Evolutionary conservation across 1,140 invertebrate genomes (phyloP), one percentile per base, ranked within the genome.

Genomic region (Leucophenga varia): DNA sequence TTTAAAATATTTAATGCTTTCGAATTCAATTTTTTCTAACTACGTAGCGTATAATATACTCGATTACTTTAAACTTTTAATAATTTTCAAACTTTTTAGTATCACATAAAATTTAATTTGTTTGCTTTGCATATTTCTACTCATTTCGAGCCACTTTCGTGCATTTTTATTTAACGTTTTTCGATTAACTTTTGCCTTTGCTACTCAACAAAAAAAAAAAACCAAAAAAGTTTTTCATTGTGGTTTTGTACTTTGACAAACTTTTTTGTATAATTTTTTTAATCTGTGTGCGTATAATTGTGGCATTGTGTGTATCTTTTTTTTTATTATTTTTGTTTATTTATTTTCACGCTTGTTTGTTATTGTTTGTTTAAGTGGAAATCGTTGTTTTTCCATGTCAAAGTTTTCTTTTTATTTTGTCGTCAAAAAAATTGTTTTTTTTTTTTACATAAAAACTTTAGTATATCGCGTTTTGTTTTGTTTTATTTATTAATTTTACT

Each of bases 31-130:
- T n/a, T n/a, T n/a, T n/a, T n/a, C n/a, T n/a, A n/a, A n/a, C n/a
- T n/a, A n/a, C n/a, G n/a, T n/a, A n/a, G n/a, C n/a, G n/a, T n/a
- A n/a, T n/a, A n/a, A n/a, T n/a, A n/a, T n/a, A n/a, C n/a, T n/a
- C n/a, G n/a, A n/a, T n/a, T n/a, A n/a, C n/a, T n/a, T n/a, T n/a
- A n/a, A n/a, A n/a, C n/a, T n/a, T n/a, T n/a, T n/a, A n/a, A n/a
- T n/a, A n/a, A n/a, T n/a, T n/a, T n/a, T n/a, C n/a, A n/a, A n/a
- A n/a, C 59, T 64, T 67, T 67, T 65, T 65, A 59, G 67, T 67
- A 59, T 67, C 63, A 67, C 63, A 67, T 67, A 67, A 68, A 67
- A 67, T 68, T 68, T 67, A 67, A 67, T 67, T 67, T 67, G 64
- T 67, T 67, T 67, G 64, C 55, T 63, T 55, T 47, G 34, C 49